Evolutionary conservation across 1,140 invertebrate species (phyloP), one percentile per base, ranked within the genome.

Genomic region (Oreohelix idahoensis): DNA sequence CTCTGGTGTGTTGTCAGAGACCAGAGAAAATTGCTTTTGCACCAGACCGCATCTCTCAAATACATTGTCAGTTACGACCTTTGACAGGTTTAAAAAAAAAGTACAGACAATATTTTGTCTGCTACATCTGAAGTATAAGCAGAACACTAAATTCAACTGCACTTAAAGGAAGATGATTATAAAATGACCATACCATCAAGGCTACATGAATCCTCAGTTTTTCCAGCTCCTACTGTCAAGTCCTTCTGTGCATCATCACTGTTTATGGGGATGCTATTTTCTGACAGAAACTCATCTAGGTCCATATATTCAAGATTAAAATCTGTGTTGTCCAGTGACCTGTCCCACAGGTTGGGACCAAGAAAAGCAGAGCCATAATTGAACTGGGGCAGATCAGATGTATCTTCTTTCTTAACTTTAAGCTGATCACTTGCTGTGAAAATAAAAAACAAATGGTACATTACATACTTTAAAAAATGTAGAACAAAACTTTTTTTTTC

Each of bases 241-340:
- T 74, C 71, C 26, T 39, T 45, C 1, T 53, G 20, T n/a, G 11
- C 26, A 20, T 82, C 80, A 17, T 82, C 70, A 29, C 49, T 51
- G 38, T 36, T 38, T 8, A 63, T 45, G 1, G 88, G 89, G 49
- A 90, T 88, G 10, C 87, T 97, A 93, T 97, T 98, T 93, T 98
- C 97, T 86, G 96, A 96, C 86, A 98, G 95, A 93, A 98, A 98
- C 93, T 98, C 97, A 93, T 98, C 97, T 93, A 98, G 94, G 93
- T 98, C 97, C 94, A 98, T 97, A 93, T 98, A 98, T 95, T 97
- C 94, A 89, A 96, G 96, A 95, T 98, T 98, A 94, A 98, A 96
- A 36, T 86, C 86, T 29, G 69, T 63, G 20, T 49, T 70, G 29
- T 84, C 73, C 88, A 96, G 93, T 85, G 96, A 96, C 93, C 97